These are phyloP conservation scores for Sebastolobus alascanus DNA, from an alignment of 2,797 vertebrate genomes.

Conservation along the genomic window DNA sequence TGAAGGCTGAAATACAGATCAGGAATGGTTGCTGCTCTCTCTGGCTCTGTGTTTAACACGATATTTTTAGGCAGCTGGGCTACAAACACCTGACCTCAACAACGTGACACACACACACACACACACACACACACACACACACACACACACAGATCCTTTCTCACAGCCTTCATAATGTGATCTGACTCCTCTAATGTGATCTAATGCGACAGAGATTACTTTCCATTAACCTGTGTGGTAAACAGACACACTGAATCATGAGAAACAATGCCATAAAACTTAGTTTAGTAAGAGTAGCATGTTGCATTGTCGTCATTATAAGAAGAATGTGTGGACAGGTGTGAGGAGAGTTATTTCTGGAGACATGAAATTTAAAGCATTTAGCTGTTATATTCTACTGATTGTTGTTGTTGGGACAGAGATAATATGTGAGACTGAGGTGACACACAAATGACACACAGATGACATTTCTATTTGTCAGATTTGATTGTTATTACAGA, in stretches of 20 bases:
- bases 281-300: background rate
- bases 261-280: constrained; percentile 1
- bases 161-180: constrained; percentile 39
- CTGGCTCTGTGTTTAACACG: constrained; percentile 66
- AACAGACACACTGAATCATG: constrained; percentile 20
- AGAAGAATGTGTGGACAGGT: constrained; percentile 54
- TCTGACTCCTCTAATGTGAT: constrained; percentile 55
- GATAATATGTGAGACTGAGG: background rate
- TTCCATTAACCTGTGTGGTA: constrained; percentile 9
- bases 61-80: constrained; percentile 83
- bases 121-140: background rate
- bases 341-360: constrained; percentile 57
- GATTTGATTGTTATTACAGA: constrained; percentile 2
- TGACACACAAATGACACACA: background rate
- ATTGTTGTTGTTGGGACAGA: background rate
- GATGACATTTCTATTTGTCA: constrained; percentile 8
- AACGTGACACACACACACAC: constrained; percentile 35
- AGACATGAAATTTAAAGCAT: constrained; percentile 25
- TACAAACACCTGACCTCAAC: constrained; percentile 69
- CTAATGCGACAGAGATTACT: constrained; percentile 36
- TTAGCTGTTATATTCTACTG: background rate
- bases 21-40: constrained; percentile 60
- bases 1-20: constrained; percentile 40
- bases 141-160: constrained; percentile 13
- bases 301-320: constrained; percentile 10